Evolutionary conservation across 1,140 invertebrate species (phyloP).

Genomic region (Eupristina koningsbergeri): DNA sequence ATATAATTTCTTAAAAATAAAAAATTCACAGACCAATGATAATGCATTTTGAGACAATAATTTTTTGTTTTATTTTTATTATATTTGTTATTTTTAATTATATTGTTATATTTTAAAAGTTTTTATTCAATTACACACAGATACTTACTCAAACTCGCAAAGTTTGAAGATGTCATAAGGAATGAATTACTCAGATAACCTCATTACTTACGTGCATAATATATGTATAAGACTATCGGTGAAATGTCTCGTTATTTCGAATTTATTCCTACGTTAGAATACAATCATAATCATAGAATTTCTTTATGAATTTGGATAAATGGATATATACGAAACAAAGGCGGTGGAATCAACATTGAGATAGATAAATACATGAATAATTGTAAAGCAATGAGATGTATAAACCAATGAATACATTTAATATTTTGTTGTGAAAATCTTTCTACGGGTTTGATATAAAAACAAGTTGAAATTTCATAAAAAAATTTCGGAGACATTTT

Average conservation of each 20-base stretch:
- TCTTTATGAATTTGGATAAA: background rate
- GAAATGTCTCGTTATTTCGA: background rate
- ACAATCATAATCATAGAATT: background rate
- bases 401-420: background rate
- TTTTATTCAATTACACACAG: background rate
- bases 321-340: background rate
- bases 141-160: background rate
- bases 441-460: too few relatives aligned
- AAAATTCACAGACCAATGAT: conserved; percentile 9
- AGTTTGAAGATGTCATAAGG: background rate
- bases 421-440: too few relatives aligned
- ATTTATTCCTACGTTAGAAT: background rate
- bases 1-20: conserved; percentile 4
- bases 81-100: too few relatives aligned
- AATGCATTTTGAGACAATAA: background rate
- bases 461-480: too few relatives aligned
- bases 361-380: too few relatives aligned
- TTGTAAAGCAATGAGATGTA: background rate
- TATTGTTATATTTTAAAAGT: background rate
- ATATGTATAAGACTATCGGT: background rate
- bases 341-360: background rate
- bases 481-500: too few relatives aligned
- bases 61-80: too few relatives aligned
- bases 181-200: background rate
- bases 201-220: background rate